Evolutionary conservation across 2,888 invertebrate genomes (phyloP), one percentile per base, ranked within the genome.

Genomic region (Petrophora chlorosata): DNA sequence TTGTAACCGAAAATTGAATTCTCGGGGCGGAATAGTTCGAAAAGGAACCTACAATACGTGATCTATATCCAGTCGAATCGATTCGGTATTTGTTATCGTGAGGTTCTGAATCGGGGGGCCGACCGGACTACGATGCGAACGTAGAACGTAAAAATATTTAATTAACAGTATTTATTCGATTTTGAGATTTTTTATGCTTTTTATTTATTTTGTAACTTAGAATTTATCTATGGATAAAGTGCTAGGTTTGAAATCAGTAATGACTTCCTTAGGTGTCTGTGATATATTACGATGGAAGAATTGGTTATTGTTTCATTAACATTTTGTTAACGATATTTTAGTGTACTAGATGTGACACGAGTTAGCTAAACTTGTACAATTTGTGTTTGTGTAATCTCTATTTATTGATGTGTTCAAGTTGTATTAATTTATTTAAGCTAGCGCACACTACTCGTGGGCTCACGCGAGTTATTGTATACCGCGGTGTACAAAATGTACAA

Each of bases 181-280:
- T 72, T 75, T 77, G 78, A 81, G 77, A 80, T 84, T 80, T 46
- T 38, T 67, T n/a, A 73, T 77, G 76, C 75, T 83, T 79, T 74
- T 76, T 73, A 77, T 78, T 83, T 77, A 79, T 80, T 81, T 65
- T 71, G 70, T 68, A 75, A 71, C 70, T 69, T 73, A 70, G 61
- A 52, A 64, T 69, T 73, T 23, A 19, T 42, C 64, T 75, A 77
- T n/a, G 64, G 61, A 63, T 77, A 74, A 73, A 43, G 3, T 48
- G 70, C 67, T 74, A 78, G 73, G 79, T 79, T 73, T 73, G 71
- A 50, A 48, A 76, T 67, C 62, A 70, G 66, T 76, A 74, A 80
- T 77, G 82, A 83, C 82, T 87, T 85, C 85, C 83, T 76, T 85
- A 79, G 87, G 81, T 82, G 85, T 83, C 89, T 89, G 89, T 89